Evolutionary conservation across 2,797 vertebrate species (phyloP).

Genomic region (Onychomys torridus): DNA sequence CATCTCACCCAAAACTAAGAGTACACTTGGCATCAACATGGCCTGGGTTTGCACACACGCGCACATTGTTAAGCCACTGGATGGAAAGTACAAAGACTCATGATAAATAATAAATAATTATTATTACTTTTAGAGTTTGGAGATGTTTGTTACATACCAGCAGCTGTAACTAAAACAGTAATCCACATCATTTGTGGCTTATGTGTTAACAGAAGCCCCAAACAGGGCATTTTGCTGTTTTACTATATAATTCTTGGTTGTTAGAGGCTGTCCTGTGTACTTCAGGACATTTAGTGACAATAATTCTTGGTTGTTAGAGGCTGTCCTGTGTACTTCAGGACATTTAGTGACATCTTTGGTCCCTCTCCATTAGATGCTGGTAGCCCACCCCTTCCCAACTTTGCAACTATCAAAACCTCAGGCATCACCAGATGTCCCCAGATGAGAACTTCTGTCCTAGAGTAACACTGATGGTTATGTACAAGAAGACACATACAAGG

Average conservation of each 20-base stretch:
- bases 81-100: background rate
- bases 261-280: background rate
- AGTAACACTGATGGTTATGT: background rate
- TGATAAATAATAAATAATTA: constrained; percentile 4
- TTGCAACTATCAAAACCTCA: constrained; percentile 11
- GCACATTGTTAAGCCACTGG: background rate
- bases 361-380: background rate
- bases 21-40: background rate
- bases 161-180: constrained; percentile 29
- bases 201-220: constrained; percentile 6
- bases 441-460: constrained; percentile 6
- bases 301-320: background rate
- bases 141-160: background rate
- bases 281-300: background rate
- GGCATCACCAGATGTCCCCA: background rate
- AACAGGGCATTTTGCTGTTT: background rate
- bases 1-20: background rate
- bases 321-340: background rate
- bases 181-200: background rate
- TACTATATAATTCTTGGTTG: background rate
- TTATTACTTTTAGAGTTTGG: constrained; percentile 18
- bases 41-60: too few species aligned
- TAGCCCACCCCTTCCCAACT: background rate
- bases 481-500: background rate
- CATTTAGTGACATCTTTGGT: background rate